Evolutionary conservation across 2,888 invertebrate genomes (phyloP).

Genomic region (Deroplatys truncata): DNA sequence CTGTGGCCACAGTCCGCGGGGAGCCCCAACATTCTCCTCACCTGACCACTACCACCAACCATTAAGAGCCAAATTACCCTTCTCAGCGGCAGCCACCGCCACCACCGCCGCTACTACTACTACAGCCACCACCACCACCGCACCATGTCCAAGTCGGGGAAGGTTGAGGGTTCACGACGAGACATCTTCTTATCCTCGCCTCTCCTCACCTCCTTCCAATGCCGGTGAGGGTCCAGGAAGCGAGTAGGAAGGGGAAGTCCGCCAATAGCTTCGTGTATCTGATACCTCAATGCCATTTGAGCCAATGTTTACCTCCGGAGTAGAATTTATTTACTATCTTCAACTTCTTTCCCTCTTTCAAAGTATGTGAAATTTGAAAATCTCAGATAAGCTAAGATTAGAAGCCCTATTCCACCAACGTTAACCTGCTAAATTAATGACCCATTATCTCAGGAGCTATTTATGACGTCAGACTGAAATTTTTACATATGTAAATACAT

Average conservation of each 20-base stretch:
- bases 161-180: not conserved
- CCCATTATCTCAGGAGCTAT: no score
- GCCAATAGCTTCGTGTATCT: not conserved
- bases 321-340: not conserved
- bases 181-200: not conserved
- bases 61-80: conserved; percentile 6
- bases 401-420: no score
- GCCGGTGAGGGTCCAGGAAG: not conserved
- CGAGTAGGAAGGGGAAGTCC: not conserved
- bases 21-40: not conserved
- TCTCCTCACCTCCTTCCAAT: not conserved
- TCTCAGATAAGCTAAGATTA: no score
- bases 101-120: not conserved
- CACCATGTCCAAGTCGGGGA: not conserved
- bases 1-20: conserved; percentile 17
- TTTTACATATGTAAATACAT: no score
- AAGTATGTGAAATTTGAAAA: not conserved
- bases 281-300: not conserved
- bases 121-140: not conserved
- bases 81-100: not conserved
- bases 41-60: conserved; percentile 8
- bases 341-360: not conserved
- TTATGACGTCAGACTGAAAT: no score
- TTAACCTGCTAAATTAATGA: no score
- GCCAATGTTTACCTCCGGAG: not conserved